Base-by-base conservation (phyloP, 2,113 vertebrate species). In the Melanerpes formicivorus region DNA sequence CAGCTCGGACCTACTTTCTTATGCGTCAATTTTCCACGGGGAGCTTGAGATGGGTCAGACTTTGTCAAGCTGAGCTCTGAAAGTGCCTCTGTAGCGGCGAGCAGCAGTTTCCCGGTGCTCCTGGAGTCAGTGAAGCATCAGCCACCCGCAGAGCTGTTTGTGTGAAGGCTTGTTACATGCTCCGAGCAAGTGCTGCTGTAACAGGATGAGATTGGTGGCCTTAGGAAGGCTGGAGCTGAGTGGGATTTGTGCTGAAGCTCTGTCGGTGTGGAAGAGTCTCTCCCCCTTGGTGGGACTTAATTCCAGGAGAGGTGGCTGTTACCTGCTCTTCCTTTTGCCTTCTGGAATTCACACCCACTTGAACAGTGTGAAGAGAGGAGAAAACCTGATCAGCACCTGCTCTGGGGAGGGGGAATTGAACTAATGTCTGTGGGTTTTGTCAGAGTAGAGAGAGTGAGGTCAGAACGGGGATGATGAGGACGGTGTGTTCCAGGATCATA, bases 191-290 rank as follows among this genome's bases (percentile, higher is more conserved):
- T 0, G 8, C 59, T 10, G 34, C 5, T 29, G 27, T n/a, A 16
- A 32, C 18, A 3, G 3, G 58, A 3, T 54, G 52, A 25, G 21
- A 5, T 30, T 7, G 5, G 14, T 40, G 9, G 26, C 11, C 25
- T 25, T 42, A 5, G 70, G 59, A 34, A 26, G 60, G 48, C 64
- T 32, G 42, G 30, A 23, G 72, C 14, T 1, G 9, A 2, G 32
- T 27, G 54, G 25, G 11, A 4, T 32, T 52, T 30, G 25, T 12
- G 59, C 37, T 27, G 66, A 23, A 48, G 72, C 3, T 25, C 1
- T 4, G 19, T 59, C 10, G 8, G 13, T 14, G 3, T 0, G 1
- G 50, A 46, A 5, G 22, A 18, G 59, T 54, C 29, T 0, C 42
- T 52, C 3, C 11, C 19, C 54, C 40, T 52, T 22, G 6, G 3